A percentile compares a stretch with the other conserved stretches of the same genome.
Evolutionary conservation across 2,797 vertebrate species (phyloP).

Genomic region (Chiroxiphia lanceolata): DNA sequence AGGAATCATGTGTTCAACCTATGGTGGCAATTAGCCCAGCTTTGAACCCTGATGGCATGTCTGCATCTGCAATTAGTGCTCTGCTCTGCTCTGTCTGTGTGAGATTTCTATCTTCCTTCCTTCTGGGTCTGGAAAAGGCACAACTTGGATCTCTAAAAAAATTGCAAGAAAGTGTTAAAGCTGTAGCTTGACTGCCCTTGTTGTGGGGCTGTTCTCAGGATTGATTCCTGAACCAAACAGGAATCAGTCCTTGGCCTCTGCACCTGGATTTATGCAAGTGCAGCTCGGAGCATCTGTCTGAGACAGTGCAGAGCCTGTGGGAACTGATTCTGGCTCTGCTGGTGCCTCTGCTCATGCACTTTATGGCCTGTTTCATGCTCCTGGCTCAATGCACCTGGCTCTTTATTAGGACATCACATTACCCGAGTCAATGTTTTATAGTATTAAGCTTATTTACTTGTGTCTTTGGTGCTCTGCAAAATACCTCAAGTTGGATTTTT

Average conservation of each 20-base stretch:
- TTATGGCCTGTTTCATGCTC: background rate
- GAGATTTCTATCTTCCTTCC: background rate
- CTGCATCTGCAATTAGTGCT: constrained; percentile 7
- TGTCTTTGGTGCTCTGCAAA: background rate
- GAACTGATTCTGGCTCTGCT: background rate
- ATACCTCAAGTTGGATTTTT: background rate
- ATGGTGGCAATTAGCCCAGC: constrained; percentile 45
- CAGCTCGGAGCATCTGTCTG: background rate
- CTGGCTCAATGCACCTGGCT: background rate
- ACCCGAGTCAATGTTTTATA: background rate
- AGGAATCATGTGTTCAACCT: background rate
- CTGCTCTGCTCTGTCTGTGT: background rate
- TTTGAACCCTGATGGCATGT: constrained; percentile 13
- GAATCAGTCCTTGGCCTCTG: background rate
- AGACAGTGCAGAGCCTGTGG: background rate
- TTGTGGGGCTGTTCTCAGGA: background rate
- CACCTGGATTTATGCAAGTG: background rate
- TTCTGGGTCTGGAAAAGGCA: background rate
- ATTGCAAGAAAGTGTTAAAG: background rate
- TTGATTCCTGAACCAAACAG: background rate
- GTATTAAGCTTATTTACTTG: background rate
- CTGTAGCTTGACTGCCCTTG: background rate
- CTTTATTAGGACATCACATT: background rate
- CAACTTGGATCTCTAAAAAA: background rate
- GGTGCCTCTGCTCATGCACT: background rate